Evolutionary conservation across 2,888 invertebrate species (phyloP), one percentile per base, ranked within the genome.

Genomic region (Cataglyphis cursor): DNA sequence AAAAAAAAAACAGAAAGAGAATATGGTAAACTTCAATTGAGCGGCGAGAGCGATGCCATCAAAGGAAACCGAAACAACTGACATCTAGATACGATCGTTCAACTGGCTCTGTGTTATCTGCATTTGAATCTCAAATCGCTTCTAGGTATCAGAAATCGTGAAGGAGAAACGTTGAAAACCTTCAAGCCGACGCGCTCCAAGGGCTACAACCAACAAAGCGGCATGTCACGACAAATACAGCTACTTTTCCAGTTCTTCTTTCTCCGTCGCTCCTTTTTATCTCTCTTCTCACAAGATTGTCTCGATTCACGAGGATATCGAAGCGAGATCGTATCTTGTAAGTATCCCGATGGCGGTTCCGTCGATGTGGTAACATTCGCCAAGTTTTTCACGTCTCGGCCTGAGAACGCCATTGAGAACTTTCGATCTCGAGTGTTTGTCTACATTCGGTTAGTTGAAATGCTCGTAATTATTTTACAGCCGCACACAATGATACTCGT

Each of bases 51-150:
- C 61, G 82, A 78, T 81, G 82, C 83, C 78, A 78, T 84, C 83
- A 87, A 87, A 87, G 87, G 82, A 3, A 75, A 75, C 48, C 83
- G 81, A 72, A 83, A 76, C 66, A 75, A 80, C 85, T 78, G 87
- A 82, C 87, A 61, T 80, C 65, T 61, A 72, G 81, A 83, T 87
- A 83, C 85, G 88, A 84, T 85, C 87, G 83, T 78, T 70, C 81
- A 82, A 82, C 83, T 70, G 81, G 88, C 72, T 81, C 72, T 81
- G 85, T 84, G 86, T 89, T 91, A 90, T 90, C 91, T 85, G 85
- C 88, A 89, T 90, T 90, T 87, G 86, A 90, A 91, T 92, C 91
- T 88, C 85, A 87, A 88, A 90, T 89, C 85, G 89, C 82, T 87
- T 84, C 85, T 85, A 84, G 81, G 85, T 85, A 89, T 82, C 83